Evolutionary conservation across 2,888 invertebrate genomes (phyloP).

Genomic region (Yponomeuta malinellus): DNA sequence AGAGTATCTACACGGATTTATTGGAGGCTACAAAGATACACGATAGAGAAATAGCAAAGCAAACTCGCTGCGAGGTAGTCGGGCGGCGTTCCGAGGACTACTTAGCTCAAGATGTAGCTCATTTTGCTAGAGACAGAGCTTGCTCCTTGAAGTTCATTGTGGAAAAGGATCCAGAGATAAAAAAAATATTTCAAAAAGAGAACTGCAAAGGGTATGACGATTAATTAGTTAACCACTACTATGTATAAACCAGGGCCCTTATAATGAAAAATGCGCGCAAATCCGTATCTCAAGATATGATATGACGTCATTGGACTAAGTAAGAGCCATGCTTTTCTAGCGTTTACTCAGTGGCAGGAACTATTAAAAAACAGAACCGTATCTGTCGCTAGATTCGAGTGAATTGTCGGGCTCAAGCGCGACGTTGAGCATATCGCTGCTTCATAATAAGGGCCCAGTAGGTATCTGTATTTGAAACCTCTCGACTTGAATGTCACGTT

Average conservation of each 20-base stretch:
- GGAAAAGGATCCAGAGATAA: constrained; percentile 36
- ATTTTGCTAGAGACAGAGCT: not conserved
- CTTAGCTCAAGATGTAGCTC: not conserved
- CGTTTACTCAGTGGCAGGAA: no score
- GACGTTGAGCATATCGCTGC: no score
- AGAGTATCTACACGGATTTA: constrained; percentile 8
- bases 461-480: no score
- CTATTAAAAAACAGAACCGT: no score
- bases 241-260: not conserved
- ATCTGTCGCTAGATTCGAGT: no score
- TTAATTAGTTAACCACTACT: constrained; percentile 4
- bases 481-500: no score
- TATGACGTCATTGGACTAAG: no score
- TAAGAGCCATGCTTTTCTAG: no score
- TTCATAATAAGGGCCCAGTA: no score
- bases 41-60: not conserved
- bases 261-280: no score
- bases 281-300: no score
- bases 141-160: constrained; percentile 5
- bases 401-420: no score
- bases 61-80: not conserved
- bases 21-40: not conserved
- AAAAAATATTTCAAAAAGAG: constrained; percentile 47
- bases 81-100: not conserved
- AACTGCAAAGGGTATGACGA: constrained; percentile 28